phyloP scores from a whole-genome alignment of 2,888 invertebrate species.

The Folsomia candida region DNA sequence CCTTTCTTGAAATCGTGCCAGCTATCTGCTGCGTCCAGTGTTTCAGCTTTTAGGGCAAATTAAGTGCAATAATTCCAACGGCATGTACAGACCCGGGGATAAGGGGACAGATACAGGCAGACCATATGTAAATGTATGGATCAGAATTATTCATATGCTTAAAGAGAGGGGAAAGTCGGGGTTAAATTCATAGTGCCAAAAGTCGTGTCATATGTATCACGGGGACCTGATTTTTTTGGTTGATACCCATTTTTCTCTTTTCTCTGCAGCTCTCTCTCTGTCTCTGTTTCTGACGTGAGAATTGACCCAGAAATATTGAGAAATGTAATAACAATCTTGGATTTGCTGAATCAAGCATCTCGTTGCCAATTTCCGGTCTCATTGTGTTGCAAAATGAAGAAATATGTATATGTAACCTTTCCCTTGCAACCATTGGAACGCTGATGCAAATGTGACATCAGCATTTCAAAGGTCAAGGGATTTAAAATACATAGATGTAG shows the following conservation, averaged over 20 bases:
- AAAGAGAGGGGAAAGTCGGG: neutral
- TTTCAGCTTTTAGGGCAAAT: neutral
- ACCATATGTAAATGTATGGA: neutral
- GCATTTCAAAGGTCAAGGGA: too few relatives aligned
- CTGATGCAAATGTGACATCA: too few relatives aligned
- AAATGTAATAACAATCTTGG: neutral
- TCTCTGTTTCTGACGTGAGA: neutral
- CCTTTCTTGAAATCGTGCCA: neutral
- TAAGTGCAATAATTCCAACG: neutral
- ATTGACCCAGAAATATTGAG: neutral
- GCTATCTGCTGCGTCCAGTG: neutral
- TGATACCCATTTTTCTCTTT: neutral
- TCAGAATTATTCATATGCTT: neutral
- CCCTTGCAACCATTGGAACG: too few relatives aligned
- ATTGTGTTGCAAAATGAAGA: too few relatives aligned
- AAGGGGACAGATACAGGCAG: too few relatives aligned
- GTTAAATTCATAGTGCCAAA: neutral
- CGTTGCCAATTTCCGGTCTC: slow-evolving; percentile 1
- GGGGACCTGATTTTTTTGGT: neutral
- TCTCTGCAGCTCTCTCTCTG: neutral
- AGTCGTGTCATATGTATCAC: too few relatives aligned
- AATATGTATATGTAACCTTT: too few relatives aligned
- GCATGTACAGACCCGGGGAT: neutral
- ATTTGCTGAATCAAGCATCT: slow-evolving; percentile 1
- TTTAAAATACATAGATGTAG: too few relatives aligned